These are phyloP conservation scores for Bombus polaris DNA, from an alignment of 1,140 invertebrate species.

Conservation along the genomic window DNA sequence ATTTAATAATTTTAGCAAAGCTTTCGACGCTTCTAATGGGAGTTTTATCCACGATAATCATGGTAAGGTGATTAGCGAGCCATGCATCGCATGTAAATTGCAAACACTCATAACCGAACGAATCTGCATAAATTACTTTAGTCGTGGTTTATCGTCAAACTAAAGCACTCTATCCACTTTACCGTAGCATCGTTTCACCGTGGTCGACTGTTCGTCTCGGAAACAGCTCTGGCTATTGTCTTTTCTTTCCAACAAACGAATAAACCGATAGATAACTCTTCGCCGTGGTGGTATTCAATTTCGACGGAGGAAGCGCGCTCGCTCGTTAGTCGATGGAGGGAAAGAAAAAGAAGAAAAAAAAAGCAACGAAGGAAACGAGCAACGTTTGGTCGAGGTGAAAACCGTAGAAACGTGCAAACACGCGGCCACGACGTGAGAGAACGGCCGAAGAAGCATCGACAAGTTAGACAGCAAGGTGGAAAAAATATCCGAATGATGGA, in stretches of 20 bases:
- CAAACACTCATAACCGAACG: neutral
- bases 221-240: neutral
- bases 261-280: constrained; percentile 15
- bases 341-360: neutral
- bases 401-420: constrained; percentile 25
- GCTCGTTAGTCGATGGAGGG: constrained; percentile 2
- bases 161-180: neutral
- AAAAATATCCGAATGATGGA: neutral
- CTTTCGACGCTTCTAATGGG: neutral
- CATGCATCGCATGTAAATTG: neutral
- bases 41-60: neutral
- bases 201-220: neutral
- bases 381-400: constrained; percentile 23
- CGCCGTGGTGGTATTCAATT: neutral
- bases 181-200: neutral
- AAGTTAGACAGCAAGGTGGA: neutral
- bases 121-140: neutral
- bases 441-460: constrained; percentile 15
- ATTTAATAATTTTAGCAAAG: neutral
- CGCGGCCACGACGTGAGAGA: constrained; percentile 3
- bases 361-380: neutral
- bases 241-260: neutral
- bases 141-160: neutral
- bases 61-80: neutral
- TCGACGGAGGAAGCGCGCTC: neutral